Base-by-base conservation (phyloP, 2,888 invertebrate species). In the Netelia virgata region DNA sequence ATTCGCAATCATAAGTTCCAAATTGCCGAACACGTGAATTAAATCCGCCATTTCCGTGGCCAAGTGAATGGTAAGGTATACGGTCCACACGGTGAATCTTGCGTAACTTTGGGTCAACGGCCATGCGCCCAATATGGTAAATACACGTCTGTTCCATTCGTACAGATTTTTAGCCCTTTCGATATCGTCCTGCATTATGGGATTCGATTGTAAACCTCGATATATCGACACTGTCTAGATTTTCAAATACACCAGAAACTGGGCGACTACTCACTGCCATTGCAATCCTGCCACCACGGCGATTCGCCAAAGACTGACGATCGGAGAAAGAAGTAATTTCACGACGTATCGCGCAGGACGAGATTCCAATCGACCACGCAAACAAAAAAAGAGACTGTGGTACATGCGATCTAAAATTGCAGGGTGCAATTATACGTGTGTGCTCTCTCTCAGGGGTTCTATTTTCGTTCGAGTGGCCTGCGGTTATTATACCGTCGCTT, bases 11-110 rank as follows among this genome's bases (percentile, higher is more conserved):
- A 28, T 61, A 11, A 61, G 61, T 11, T 61, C 61, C 28, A 23
- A 81, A 74, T 41, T 69, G 16, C 61, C 68, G 23, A 74, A 36
- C 10, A 74, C 69, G 16, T 57, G 43, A 14, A 14, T 9, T 0
- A 61, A 11, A 28, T 61, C 61, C 3, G 23, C 14, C 1, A 61
- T 14, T 61, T 61, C 61, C 28, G 18, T 61, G 18, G 3, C 23
- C 28, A 61, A 0, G 28, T 61, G 61, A 61, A 61, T 28, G 3
- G 23, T 10, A 23, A 61, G 61, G 14, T 61, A 61, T 3, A 36
- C 0, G 10, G 14, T 23, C 28, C 28, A 61, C 11, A 61, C 10
- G 23, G 28, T 28, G 61, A 61, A 61, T 1, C 10, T 61, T 23
- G 23, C 0, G 8, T 61, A 61, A 10, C 23, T 28, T 28, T 11